Base-by-base conservation (phyloP, 64 coral and sea anemone genomes). In the Stichodactyla mertensii region DNA sequence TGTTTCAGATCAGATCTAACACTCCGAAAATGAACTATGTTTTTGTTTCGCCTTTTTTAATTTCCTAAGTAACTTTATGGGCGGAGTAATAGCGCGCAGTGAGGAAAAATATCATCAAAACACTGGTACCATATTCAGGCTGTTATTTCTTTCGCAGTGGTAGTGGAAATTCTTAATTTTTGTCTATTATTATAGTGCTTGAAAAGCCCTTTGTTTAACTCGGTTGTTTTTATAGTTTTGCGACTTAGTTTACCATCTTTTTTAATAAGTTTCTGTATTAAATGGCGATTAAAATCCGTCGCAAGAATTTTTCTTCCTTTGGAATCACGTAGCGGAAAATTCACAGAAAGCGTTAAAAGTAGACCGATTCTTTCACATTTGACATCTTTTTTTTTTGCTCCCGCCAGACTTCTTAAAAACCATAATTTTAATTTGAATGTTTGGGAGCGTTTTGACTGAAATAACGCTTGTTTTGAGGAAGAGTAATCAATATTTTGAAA, bases 41-140 rank as follows among this genome's bases (percentile, higher is more conserved):
- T 74, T 74, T 74, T 74, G 24, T 74, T 74, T 74, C 69, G 69
- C 69, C 12, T 13, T 74, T 74, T 74, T 74, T 74, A 74, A 74
- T 74, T 74, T 74, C 69, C 69, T 74, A 74, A 74, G 11, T 74
- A 74, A 31, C n/a, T 26, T 74, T 74, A 74, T 31, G 24, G 69
- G 69, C 69, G 69, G 69, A 74, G 69, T 23, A 11, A 74, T 1
- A 74, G 26, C 69, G 24, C 10, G 69, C 69, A 23, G 1, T 12
- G n/a, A 27, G 23, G 56, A 74, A 31, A 10, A 74, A 74, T 1
- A 13, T 74, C 10, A 27, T 8, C 4, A 19, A 26, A 74, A 36
- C 69, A 4, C 69, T 74, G 69, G 69, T 74, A 74, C 24, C 4
- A n/a, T 8, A 27, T 31, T 28, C 26, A 31, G 8, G 4, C 10